Evolutionary conservation across 2,888 invertebrate species (phyloP), one percentile per base, ranked within the genome.

Genomic region (Pachliopta kotzebuea): DNA sequence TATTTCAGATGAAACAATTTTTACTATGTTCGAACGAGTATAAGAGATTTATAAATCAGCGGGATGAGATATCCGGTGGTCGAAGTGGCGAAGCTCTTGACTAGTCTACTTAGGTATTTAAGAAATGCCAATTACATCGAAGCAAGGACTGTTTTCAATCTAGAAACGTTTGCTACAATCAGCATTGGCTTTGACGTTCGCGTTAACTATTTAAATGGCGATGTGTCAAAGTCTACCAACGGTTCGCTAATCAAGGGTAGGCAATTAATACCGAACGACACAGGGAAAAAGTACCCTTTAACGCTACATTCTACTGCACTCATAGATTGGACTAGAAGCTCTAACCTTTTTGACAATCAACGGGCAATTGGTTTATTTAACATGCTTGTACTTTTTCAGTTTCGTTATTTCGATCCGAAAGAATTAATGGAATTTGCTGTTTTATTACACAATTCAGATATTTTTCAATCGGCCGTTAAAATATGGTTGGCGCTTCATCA

Each of bases 201-300:
- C 50, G 24, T 50, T 59, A 63, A 26, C 31, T 54, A 59, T 55
- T 54, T 55, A 42, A 54, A 42, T 26, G 11, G 56, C 31, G 23
- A 20, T 11, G 56, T 50, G 56, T 62, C 62, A 50, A 62, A 62
- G 56, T 31, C 26, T 20, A 24, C 26, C 9, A 20, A 62, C 56
- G 62, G 23, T 62, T 26, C 37, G 56, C 23, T 62, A n/a, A 62
- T 56, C 62, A 56, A 37, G 50, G 56, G 31, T 31, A 11, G 14
- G 50, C 57, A 57, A 62, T 62, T 57, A 62, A 52, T 52, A 23
- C 55, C 55, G 29, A 20, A 24, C 42, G 20, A 20, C 24, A 18
- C n/a, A 45, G 45, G 45, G 18, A 60, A 60, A 54, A 20, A 37
- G 42, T 18, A 53, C 23, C 31, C 37, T 37, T 60, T 31, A n/a